phyloP scores from a whole-genome alignment of 1,140 invertebrate genomes.

The Carposina sasakii region DNA sequence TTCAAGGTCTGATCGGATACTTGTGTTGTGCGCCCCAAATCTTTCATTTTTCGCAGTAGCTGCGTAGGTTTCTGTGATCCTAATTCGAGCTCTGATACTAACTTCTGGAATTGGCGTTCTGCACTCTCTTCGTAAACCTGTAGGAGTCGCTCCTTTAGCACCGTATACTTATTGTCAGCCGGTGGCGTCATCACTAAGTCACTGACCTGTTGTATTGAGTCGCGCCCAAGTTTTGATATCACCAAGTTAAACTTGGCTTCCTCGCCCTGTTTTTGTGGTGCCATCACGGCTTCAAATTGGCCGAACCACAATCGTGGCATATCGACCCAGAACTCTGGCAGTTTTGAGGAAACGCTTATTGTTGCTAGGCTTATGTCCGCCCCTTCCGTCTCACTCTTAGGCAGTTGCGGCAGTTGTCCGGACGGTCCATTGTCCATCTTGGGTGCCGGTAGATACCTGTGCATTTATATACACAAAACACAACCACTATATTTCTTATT shows the following conservation, averaged over 20 bases:
- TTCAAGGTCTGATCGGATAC: not conserved
- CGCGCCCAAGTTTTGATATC: conserved; percentile 1
- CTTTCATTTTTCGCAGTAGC: conserved; percentile 1
- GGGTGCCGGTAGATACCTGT: no score
- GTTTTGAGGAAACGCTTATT: not conserved
- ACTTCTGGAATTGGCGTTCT: conserved; percentile 8
- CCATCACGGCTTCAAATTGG: no score
- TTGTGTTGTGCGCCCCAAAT: not conserved
- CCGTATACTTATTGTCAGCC: not conserved
- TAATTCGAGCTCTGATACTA: conserved; percentile 5
- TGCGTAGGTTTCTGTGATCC: conserved; percentile 5
- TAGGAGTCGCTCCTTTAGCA: not conserved
- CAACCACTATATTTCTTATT: no score
- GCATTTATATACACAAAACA: no score
- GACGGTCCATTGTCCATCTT: no score
- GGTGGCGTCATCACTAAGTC: conserved; percentile 7
- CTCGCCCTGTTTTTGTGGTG: no score
- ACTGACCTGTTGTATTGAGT: conserved; percentile 7
- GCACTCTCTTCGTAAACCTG: conserved; percentile 9
- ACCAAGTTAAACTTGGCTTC: conserved; percentile 6
- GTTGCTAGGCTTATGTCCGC: no score
- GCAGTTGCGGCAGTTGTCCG: no score
- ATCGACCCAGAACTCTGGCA: no score
- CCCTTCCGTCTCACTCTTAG: no score
- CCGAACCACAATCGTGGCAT: no score